These are phyloP conservation scores for Muraenolepis orangiensis DNA, from an alignment of 2,797 vertebrate genomes.

Conservation along the genomic window DNA sequence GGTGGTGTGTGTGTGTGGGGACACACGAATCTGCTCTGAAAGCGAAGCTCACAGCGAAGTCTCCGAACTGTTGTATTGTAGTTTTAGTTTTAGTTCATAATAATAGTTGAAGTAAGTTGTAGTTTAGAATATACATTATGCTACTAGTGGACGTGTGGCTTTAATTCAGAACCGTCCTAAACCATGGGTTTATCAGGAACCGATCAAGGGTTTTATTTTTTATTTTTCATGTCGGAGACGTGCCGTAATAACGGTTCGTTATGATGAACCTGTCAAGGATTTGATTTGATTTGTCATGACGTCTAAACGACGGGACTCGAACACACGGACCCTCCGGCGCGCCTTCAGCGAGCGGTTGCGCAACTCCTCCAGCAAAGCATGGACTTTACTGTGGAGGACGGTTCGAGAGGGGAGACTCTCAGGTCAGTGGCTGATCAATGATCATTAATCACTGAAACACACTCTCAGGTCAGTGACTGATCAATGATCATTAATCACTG, in stretches of 20 bases:
- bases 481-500: too few species aligned
- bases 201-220: too few species aligned
- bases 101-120: too few species aligned
- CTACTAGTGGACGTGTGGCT: slow-evolving; percentile 12
- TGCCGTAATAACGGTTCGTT: slow-evolving; percentile 24
- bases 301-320: slow-evolving; percentile 68
- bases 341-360: slow-evolving; percentile 87
- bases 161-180: slow-evolving; percentile 9
- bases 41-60: too few species aligned
- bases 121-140: too few species aligned
- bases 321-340: slow-evolving; percentile 77
- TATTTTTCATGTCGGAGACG: slow-evolving; percentile 13
- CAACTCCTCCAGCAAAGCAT: slow-evolving; percentile 85
- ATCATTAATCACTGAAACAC: too few species aligned
- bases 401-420: slow-evolving; percentile 84
- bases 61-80: too few species aligned
- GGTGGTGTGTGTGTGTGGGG: neutral
- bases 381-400: slow-evolving; percentile 88
- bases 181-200: too few species aligned
- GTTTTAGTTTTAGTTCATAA: too few species aligned
- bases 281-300: slow-evolving; percentile 66
- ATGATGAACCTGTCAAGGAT: slow-evolving; percentile 56
- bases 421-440: slow-evolving; percentile 76
- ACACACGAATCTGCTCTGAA: slow-evolving; percentile 62
- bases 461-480: slow-evolving; percentile 84